These are phyloP conservation scores for Coronaproctus castanopsis DNA, from an alignment of 2,888 invertebrate genomes.

Conservation along the genomic window DNA sequence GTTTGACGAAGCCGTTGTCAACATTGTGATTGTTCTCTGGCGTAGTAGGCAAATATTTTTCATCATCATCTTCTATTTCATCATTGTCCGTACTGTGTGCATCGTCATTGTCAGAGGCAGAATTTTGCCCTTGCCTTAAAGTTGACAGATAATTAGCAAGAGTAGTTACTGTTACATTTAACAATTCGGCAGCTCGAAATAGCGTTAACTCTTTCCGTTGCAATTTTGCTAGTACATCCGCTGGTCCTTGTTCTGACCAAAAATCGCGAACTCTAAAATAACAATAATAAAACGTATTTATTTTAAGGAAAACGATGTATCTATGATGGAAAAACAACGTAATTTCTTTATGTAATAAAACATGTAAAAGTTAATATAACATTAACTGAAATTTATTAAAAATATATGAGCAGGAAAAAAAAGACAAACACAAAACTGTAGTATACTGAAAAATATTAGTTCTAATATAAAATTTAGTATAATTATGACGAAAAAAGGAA, in stretches of 20 bases:
- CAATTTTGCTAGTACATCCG: conserved; percentile 47
- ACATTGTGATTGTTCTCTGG: conserved; percentile 26
- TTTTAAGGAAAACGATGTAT: no score
- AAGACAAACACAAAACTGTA: no score
- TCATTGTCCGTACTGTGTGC: conserved; percentile 28
- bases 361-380: no score
- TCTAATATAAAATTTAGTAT: no score
- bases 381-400: no score
- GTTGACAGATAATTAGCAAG: conserved; percentile 47
- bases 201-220: conserved; percentile 50
- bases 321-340: no score
- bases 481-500: no score
- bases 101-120: conserved; percentile 20
- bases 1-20: conserved; percentile 39
- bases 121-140: conserved; percentile 26
- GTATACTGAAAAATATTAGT: no score
- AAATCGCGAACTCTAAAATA: conserved; percentile 40
- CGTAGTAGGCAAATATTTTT: not conserved
- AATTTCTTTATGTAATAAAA: no score
- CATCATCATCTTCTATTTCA: conserved; percentile 14
- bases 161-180: conserved; percentile 54
- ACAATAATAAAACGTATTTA: no score
- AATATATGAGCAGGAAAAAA: no score
- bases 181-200: conserved; percentile 49
- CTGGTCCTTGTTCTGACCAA: conserved; percentile 57